phyloP scores from a whole-genome alignment of 2,888 invertebrate species.

The Phengaris alcon region DNA sequence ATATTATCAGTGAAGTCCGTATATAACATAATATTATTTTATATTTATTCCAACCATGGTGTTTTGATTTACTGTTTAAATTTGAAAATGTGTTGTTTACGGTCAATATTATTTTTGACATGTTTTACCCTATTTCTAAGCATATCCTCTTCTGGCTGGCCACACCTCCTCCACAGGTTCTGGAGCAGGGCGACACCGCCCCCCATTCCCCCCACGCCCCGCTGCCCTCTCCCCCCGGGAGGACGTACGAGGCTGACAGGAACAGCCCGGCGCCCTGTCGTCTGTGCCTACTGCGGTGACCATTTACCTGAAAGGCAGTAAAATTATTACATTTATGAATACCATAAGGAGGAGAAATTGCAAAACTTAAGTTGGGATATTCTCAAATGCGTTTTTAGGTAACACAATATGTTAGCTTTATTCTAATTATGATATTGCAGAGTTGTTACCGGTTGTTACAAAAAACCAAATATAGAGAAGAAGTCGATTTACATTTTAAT shows the following conservation, averaged over 20 bases:
- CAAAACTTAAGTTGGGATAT: neutral
- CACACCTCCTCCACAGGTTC: constrained; percentile 96
- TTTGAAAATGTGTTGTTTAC: too few species aligned
- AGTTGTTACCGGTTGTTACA: too few species aligned
- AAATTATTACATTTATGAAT: neutral
- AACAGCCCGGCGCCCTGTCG: constrained; percentile 87
- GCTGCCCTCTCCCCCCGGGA: constrained; percentile 83
- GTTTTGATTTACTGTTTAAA: neutral
- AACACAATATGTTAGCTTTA: too few species aligned
- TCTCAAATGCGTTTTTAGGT: too few species aligned
- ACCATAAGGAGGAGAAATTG: neutral
- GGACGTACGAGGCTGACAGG: constrained; percentile 85
- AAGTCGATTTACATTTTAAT: too few species aligned
- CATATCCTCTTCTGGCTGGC: constrained; percentile 91
- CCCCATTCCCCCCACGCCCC: constrained; percentile 92
- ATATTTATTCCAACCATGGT: too few species aligned
- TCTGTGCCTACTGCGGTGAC: constrained; percentile 86
- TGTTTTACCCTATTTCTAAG: constrained; percentile 76
- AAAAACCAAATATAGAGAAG: too few species aligned
- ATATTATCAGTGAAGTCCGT: neutral
- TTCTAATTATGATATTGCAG: too few species aligned
- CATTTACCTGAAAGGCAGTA: constrained; percentile 52
- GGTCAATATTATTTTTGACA: neutral
- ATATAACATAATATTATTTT: neutral
- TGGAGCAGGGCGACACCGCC: constrained; percentile 89